A percentile compares a stretch with the other conserved stretches of the same genome.
These are phyloP conservation scores for Aspidiotus rigidus DNA, from an alignment of 2,888 invertebrate species.

Conservation along the genomic window DNA sequence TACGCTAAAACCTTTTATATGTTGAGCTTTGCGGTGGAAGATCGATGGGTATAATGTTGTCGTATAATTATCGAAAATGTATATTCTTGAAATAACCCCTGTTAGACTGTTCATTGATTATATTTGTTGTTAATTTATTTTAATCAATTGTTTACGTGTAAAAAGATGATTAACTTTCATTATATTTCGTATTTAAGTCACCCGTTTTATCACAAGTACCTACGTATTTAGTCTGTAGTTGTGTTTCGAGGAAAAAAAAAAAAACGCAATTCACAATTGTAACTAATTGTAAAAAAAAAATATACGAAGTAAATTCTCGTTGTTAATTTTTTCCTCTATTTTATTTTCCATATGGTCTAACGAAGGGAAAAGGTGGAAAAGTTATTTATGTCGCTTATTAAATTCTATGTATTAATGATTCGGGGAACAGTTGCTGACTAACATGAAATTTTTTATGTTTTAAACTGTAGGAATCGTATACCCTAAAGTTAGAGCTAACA, in stretches of 20 bases:
- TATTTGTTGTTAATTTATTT: conserved; percentile 12
- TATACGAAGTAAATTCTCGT: conserved; percentile 5
- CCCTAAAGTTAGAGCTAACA: too few relatives aligned
- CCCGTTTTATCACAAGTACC: conserved; percentile 20
- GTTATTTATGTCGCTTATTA: too few relatives aligned
- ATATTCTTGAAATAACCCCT: conserved; percentile 12
- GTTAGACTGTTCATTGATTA: conserved; percentile 4
- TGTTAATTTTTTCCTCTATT: neutral
- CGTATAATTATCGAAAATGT: too few relatives aligned
- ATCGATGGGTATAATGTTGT: conserved; percentile 7
- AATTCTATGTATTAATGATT: too few relatives aligned
- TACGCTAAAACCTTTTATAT: conserved; percentile 15
- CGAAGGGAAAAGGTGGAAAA: too few relatives aligned
- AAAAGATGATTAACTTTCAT: conserved; percentile 28
- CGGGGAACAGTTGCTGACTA: too few relatives aligned
- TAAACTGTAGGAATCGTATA: too few relatives aligned
- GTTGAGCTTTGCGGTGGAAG: neutral
- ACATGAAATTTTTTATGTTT: too few relatives aligned
- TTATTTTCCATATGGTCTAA: too few relatives aligned
- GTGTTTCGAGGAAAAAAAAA: neutral
- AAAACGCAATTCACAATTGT: conserved; percentile 31
- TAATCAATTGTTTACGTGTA: conserved; percentile 13
- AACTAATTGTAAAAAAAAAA: conserved; percentile 31
- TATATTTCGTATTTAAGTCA: conserved; percentile 23
- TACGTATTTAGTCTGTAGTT: too few relatives aligned